Base-by-base conservation (phyloP, 2,113 vertebrate genomes). In the Indicator indicator region DNA sequence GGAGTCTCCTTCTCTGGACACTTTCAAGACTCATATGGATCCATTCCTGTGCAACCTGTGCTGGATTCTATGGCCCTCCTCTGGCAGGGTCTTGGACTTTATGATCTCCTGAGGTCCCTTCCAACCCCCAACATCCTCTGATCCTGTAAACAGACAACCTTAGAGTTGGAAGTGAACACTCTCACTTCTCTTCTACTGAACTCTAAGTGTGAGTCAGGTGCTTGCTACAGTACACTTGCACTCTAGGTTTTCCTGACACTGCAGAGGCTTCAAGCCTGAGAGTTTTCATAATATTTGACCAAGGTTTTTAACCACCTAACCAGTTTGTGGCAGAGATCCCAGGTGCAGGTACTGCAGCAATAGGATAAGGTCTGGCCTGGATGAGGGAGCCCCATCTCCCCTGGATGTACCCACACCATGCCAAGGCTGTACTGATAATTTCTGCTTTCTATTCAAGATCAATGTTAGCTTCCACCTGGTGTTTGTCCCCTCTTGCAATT, bases 391-490 rank as follows among this genome's bases (percentile, higher is more conserved):
- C 42, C 26, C 1, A 1, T 13, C 16, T 20, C 50, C 7, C 50
- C 30, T 12, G 32, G 62, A 4, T 1, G 0, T 9, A 8, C 26
- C 9, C 40, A 9, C 6, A 1, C 16, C 19, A 1, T 0, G 1
- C 33, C 24, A 52, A 16, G 32, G n/a, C 59, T 15, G 9, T 4
- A 2, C 28, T 6, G 6, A 5, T 30, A 0, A 3, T 11, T 48
- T 14, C 60, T 40, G 30, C 78, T 32, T 58, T 33, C 52, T 9
- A 18, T 5, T 36, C 2, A 5, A 33, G 44, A 24, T 20, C 36
- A 9, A 2, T 1, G 4, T 20, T 50, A 10, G 23, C 58, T 52
- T 46, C 83, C 44, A 46, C 5, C 26, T 18, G 16, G 5, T 58
- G 17, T 23, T 76, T 50, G 36, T 44, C 50, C 26, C 16, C 50